These are phyloP conservation scores for Scomber colias DNA, from an alignment of 2,113 vertebrate species.

Conservation along the genomic window DNA sequence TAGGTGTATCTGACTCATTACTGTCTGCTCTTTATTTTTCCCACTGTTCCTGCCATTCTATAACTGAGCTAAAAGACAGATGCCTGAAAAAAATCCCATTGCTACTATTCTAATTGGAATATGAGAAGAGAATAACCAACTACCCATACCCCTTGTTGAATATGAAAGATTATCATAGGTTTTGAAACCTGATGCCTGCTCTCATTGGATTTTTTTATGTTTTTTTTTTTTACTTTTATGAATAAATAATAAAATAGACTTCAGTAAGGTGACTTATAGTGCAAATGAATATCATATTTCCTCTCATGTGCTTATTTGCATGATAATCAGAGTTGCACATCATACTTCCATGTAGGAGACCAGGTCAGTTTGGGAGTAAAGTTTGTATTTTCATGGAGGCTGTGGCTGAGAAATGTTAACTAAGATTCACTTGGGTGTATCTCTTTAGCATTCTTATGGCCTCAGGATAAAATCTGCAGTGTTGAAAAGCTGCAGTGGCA, in stretches of 20 bases:
- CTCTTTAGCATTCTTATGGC: constrained; percentile 25
- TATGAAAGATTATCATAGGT: background rate
- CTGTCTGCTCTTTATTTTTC: background rate
- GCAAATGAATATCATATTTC: constrained; percentile 4
- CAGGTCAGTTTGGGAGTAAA: constrained; percentile 12
- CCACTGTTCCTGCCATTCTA: background rate
- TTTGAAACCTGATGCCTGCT: constrained; percentile 8
- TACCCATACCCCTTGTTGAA: constrained; percentile 7
- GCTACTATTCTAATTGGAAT: background rate
- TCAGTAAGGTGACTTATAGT: background rate
- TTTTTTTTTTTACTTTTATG: background rate
- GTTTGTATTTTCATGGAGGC: background rate
- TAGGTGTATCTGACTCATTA: constrained; percentile 16
- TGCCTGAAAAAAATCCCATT: too few relatives aligned
- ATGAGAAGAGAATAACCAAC: background rate
- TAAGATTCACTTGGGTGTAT: constrained; percentile 25
- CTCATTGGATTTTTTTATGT: constrained; percentile 7
- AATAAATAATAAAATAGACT: constrained; percentile 37
- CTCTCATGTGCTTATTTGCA: constrained; percentile 32
- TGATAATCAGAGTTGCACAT: constrained; percentile 20
- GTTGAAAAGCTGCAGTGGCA: constrained; percentile 31
- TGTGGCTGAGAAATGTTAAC: constrained; percentile 11
- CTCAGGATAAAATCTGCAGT: constrained; percentile 42
- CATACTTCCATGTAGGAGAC: too few relatives aligned
- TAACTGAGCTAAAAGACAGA: background rate